phyloP scores from a whole-genome alignment of 2,797 vertebrate genomes.

The Halcyon chelicuti region DNA sequence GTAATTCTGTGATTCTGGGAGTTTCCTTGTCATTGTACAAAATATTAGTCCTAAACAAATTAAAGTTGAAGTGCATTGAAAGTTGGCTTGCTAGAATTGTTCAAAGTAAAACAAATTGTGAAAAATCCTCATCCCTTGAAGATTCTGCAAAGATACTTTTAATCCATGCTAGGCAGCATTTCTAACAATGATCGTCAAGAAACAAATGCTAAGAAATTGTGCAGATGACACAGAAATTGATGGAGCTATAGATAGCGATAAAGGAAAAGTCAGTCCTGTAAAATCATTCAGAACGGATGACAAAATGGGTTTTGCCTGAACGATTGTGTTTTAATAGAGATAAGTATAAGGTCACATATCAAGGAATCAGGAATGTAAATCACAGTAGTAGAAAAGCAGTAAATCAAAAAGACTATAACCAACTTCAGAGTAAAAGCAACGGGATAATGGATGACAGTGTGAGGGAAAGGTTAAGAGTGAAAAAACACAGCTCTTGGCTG shows the following conservation, averaged over 20 bases:
- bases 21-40: background rate
- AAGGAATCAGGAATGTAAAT: constrained; percentile 1
- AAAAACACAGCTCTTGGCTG: background rate
- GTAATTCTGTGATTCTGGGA: no score
- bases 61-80: background rate
- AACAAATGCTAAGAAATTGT: background rate
- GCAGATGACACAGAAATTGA: constrained; percentile 30
- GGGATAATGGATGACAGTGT: background rate
- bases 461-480: background rate
- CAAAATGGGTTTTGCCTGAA: background rate
- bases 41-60: background rate
- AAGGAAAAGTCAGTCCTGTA: background rate
- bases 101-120: background rate
- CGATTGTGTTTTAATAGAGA: background rate
- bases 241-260: background rate
- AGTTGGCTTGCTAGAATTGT: background rate
- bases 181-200: background rate
- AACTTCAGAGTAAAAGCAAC: background rate
- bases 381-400: background rate
- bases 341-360: background rate
- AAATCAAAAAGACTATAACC: constrained; percentile 1
- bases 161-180: background rate
- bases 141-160: background rate
- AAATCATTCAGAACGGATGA: constrained; percentile 12
- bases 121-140: background rate